phyloP scores from a whole-genome alignment of 1,140 invertebrate species.

The Lasioglossum baleicum region DNA sequence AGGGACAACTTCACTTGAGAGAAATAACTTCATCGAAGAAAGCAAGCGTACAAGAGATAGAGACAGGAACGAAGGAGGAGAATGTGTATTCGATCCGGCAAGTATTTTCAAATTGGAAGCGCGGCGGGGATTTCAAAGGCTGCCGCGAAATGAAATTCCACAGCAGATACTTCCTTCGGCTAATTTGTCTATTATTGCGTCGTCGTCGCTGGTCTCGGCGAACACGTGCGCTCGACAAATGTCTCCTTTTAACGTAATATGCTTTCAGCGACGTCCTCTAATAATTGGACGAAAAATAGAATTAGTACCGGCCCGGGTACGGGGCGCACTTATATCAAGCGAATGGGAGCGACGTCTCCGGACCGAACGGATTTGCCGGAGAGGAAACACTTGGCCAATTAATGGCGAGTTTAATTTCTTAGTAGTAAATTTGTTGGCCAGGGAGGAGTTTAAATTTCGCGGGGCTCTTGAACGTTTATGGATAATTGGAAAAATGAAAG shows the following conservation, averaged over 20 bases:
- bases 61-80: too few relatives aligned
- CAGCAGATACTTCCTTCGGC: slow-evolving; percentile 3
- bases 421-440: neutral
- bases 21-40: neutral
- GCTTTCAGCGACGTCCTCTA: neutral
- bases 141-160: slow-evolving; percentile 34
- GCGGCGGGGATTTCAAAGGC: neutral
- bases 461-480: neutral
- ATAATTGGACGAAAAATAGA: slow-evolving; percentile 7
- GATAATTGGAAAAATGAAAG: too few relatives aligned
- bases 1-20: neutral
- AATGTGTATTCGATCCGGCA: slow-evolving; percentile 1
- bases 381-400: neutral
- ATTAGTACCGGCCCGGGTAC: neutral
- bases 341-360: neutral
- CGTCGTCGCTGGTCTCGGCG: neutral
- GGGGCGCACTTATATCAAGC: neutral
- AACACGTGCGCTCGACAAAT: slow-evolving; percentile 11
- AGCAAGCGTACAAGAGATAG: neutral
- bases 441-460: neutral
- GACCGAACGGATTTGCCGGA: neutral
- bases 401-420: neutral
- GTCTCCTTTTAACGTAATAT: slow-evolving; percentile 19
- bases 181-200: slow-evolving; percentile 32
- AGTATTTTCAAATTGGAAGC: slow-evolving; percentile 26